Percentiles rank a stretch among this genome's conserved stretches.
phyloP scores from a whole-genome alignment of 2,888 invertebrate species.

The Odontocerum albicorne region DNA sequence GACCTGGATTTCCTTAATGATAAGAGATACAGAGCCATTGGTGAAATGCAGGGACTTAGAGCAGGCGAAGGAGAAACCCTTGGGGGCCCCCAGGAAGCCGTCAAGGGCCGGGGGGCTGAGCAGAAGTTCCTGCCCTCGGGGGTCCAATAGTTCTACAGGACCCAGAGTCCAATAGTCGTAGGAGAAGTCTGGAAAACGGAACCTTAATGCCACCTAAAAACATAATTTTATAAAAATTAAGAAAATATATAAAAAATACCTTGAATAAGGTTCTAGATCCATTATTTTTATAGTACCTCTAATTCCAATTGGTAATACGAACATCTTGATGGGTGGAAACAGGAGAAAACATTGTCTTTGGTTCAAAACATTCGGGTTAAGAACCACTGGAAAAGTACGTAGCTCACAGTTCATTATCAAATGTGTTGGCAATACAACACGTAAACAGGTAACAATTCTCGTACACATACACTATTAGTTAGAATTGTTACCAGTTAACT shows the following conservation, averaged over 20 bases:
- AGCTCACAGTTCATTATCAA: no score
- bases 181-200: constrained; percentile 55
- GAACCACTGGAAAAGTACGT: no score
- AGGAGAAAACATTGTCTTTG: no score
- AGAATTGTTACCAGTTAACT: no score
- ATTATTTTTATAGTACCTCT: no score
- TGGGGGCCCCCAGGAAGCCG: constrained; percentile 53
- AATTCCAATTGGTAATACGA: no score
- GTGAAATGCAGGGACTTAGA: constrained; percentile 54
- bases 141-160: constrained; percentile 58
- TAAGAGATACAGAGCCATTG: constrained; percentile 52
- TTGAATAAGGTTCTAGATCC: constrained; percentile 2
- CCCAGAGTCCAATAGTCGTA: constrained; percentile 59
- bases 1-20: constrained; percentile 58
- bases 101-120: constrained; percentile 30
- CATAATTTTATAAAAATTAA: constrained; percentile 1
- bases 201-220: constrained; percentile 56
- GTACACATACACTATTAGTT: no score
- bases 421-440: no score
- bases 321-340: no score
- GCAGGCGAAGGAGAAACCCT: constrained; percentile 60
- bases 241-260: not conserved
- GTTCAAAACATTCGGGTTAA: no score
- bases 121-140: constrained; percentile 40
- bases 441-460: no score